Conservation (phyloP, 1,140 invertebrate species). For the Diabrotica undecimpunctata region DNA sequence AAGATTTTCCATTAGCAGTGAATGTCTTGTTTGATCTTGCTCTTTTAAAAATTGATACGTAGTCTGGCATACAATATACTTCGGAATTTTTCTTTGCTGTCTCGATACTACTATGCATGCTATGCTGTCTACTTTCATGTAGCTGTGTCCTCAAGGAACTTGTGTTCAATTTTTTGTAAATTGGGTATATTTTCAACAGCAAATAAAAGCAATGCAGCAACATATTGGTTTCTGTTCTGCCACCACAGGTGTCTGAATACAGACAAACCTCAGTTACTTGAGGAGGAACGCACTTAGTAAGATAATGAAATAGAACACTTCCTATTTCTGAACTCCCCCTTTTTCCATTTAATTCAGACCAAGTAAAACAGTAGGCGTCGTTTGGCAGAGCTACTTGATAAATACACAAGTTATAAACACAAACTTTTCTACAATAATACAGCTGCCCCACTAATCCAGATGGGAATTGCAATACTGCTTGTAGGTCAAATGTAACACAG, state of each 20-base stretch:
- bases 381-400: slow-evolving; percentile 27
- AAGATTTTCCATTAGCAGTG: too few species aligned
- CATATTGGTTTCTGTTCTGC: slow-evolving; percentile 4
- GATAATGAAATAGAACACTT: neutral
- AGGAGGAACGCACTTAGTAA: neutral
- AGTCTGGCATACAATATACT: too few species aligned
- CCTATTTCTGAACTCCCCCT: slow-evolving; percentile 15
- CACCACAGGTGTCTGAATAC: slow-evolving; percentile 1
- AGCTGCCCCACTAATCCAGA: slow-evolving; percentile 27
- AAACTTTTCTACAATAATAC: slow-evolving; percentile 36
- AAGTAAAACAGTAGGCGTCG: slow-evolving; percentile 27
- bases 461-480: slow-evolving; percentile 34
- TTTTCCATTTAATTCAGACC: slow-evolving; percentile 35
- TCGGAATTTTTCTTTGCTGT: too few species aligned
- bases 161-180: too few species aligned
- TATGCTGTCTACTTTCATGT: too few species aligned
- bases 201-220: too few species aligned
- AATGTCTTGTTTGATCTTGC: too few species aligned
- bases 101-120: too few species aligned
- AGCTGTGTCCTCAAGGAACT: too few species aligned
- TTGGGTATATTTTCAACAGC: too few species aligned
- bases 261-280: neutral
- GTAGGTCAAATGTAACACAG: too few species aligned
- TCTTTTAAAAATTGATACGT: too few species aligned
- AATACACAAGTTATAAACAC: slow-evolving; percentile 34